Evolutionary conservation across 2,888 invertebrate species (phyloP).

Genomic region (Sericinus montela): DNA sequence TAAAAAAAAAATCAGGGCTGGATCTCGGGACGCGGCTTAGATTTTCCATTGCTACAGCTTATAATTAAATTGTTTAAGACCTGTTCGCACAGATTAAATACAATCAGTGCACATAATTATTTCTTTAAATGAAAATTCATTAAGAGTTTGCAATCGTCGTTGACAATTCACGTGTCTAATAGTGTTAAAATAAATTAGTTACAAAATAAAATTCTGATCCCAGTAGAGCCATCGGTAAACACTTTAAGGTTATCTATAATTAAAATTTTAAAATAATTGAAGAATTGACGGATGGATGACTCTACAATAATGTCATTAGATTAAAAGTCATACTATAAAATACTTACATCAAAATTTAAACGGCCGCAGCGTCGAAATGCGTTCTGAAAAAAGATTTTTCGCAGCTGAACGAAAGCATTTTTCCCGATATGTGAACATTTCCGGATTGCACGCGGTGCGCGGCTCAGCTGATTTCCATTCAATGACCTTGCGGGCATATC

Average conservation of each 20-base stretch:
- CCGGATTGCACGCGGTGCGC: conserved; percentile 58
- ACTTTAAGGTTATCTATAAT: not conserved
- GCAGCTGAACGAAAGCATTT: conserved; percentile 23
- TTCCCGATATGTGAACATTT: conserved; percentile 43
- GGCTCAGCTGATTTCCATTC: conserved; percentile 71
- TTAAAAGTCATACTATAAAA: conserved; percentile 26
- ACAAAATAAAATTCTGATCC: not conserved
- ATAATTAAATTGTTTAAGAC: not conserved
- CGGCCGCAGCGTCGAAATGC: conserved; percentile 28
- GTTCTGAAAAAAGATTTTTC: conserved; percentile 30
- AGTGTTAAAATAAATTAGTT: not conserved
- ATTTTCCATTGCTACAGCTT: not conserved
- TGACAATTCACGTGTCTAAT: no score
- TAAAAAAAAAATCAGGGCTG: conserved; percentile 35
- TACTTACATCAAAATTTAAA: conserved; percentile 48
- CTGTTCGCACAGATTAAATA: not conserved
- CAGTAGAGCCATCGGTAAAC: not conserved
- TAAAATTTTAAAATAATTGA: not conserved
- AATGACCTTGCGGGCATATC: conserved; percentile 64
- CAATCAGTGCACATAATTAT: not conserved
- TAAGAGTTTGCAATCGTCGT: no score
- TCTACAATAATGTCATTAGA: not conserved
- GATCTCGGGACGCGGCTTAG: conserved; percentile 3
- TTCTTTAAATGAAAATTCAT: no score
- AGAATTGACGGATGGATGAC: not conserved